Conservation (phyloP, 2,113 vertebrate genomes). For the Copsychus sechellarum region DNA sequence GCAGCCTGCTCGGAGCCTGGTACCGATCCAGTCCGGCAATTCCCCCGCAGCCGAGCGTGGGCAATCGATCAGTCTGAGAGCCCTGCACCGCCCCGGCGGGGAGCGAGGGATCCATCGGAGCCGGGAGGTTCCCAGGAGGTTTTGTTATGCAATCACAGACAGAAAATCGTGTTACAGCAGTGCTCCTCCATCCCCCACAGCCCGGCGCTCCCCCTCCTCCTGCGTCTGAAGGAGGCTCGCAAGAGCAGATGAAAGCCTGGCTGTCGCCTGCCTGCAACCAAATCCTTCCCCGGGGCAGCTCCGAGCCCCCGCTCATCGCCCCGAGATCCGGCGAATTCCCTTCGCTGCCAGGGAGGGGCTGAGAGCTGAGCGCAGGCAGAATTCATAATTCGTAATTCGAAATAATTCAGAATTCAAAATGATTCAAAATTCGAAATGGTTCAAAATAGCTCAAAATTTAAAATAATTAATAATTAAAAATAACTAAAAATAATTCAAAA, state of each 20-base stretch:
- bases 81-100: neutral
- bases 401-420: no score
- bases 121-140: slow-evolving; percentile 39
- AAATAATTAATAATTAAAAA: no score
- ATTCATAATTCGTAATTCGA: no score
- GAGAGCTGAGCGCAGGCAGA: no score
- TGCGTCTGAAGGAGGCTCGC: slow-evolving; percentile 31
- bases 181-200: slow-evolving; percentile 47
- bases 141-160: slow-evolving; percentile 56
- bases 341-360: neutral
- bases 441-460: no score
- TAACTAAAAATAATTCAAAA: no score
- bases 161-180: slow-evolving; percentile 46
- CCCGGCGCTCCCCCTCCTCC: neutral
- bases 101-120: neutral
- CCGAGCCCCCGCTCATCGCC: neutral
- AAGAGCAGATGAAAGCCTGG: slow-evolving; percentile 65
- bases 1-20: neutral
- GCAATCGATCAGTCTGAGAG: neutral
- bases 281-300: neutral
- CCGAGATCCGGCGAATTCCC: neutral
- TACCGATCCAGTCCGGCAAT: neutral
- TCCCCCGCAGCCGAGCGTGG: neutral
- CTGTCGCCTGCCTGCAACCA: slow-evolving; percentile 49
- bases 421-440: no score